phyloP scores from a whole-genome alignment of 2,113 vertebrate genomes.

The Rattus rattus region DNA sequence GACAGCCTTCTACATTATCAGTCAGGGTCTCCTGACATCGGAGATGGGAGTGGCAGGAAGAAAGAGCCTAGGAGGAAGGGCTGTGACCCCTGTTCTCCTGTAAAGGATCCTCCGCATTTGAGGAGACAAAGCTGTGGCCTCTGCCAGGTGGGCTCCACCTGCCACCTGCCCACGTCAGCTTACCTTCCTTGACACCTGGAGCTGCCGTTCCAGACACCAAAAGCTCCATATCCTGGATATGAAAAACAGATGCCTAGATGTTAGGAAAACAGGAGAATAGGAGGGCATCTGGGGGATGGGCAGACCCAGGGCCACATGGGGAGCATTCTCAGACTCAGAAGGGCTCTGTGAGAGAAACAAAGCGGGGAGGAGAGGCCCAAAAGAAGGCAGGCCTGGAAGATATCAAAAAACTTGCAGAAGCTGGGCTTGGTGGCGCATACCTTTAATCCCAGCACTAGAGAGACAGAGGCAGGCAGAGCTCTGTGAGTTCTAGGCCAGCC shows the following conservation, averaged over 20 bases:
- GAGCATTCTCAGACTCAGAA: not conserved
- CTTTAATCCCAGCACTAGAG: no score
- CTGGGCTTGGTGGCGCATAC: no score
- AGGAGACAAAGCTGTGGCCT: not conserved
- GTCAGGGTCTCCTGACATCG: not conserved
- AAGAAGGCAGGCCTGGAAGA: not conserved
- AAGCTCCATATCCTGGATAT: not conserved
- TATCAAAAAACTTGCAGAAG: not conserved
- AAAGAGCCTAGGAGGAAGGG: not conserved
- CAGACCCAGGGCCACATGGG: fast-evolving
- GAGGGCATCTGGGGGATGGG: not conserved
- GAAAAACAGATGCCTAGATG: not conserved
- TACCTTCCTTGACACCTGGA: not conserved
- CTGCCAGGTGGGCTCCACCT: not conserved
- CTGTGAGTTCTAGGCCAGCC: no score
- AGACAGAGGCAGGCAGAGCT: no score
- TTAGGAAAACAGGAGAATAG: not conserved
- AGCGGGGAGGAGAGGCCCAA: not conserved
- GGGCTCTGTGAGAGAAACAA: not conserved
- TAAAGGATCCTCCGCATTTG: not conserved
- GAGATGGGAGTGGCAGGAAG: not conserved
- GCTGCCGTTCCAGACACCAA: not conserved
- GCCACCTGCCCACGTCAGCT: not conserved
- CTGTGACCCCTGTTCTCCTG: not conserved
- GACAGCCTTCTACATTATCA: not conserved